These are phyloP conservation scores for Oegoconia quadripuncta DNA, from an alignment of 2,888 invertebrate genomes.

Conservation along the genomic window DNA sequence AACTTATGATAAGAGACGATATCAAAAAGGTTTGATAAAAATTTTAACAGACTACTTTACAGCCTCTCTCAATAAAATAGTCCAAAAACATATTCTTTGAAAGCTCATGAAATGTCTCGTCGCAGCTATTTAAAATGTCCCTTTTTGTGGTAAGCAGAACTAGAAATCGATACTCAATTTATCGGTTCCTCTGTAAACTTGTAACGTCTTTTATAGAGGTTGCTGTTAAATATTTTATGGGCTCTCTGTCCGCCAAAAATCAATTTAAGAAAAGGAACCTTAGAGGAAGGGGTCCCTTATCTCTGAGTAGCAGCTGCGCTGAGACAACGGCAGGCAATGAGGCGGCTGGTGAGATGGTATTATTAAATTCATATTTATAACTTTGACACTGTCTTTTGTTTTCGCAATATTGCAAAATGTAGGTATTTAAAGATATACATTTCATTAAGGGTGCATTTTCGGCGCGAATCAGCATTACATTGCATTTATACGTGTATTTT, in stretches of 20 bases:
- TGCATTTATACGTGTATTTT: too few relatives aligned
- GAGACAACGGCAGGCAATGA: conserved; percentile 45
- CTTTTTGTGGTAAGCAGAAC: conserved; percentile 16
- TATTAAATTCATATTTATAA: conserved; percentile 18
- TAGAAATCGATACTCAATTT: conserved; percentile 31
- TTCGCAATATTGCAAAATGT: too few relatives aligned
- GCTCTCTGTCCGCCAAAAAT: conserved; percentile 49
- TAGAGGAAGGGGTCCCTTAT: conserved; percentile 65
- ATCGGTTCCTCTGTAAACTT: conserved; percentile 35
- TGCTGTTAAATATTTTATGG: conserved; percentile 59
- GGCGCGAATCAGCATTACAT: too few relatives aligned
- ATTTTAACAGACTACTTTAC: too few relatives aligned
- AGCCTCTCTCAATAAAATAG: too few relatives aligned
- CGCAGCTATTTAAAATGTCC: conserved; percentile 23
- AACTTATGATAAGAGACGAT: too few relatives aligned
- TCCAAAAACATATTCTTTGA: too few relatives aligned
- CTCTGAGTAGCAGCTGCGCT: conserved; percentile 54
- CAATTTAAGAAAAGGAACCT: conserved; percentile 60
- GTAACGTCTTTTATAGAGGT: conserved; percentile 34
- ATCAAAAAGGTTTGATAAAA: too few relatives aligned
- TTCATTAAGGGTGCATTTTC: too few relatives aligned
- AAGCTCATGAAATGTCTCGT: too few relatives aligned
- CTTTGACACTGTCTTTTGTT: conserved; percentile 14
- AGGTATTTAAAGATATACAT: too few relatives aligned
- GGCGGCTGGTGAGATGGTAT: conserved; percentile 16